Evolutionary conservation across 2,888 invertebrate species (phyloP).

Genomic region (Napeogenes inachia): DNA sequence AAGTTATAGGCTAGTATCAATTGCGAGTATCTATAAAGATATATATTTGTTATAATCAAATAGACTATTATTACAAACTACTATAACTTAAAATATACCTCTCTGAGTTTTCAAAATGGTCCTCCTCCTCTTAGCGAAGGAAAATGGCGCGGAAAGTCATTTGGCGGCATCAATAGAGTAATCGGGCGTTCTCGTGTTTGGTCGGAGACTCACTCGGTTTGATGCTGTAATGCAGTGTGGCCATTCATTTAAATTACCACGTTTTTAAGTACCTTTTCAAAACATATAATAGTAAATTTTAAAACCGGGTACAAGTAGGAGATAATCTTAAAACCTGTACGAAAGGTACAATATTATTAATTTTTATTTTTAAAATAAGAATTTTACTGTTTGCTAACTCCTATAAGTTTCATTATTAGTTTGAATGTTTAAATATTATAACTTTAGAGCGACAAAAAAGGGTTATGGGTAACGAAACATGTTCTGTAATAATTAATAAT

Average conservation of each 20-base stretch:
- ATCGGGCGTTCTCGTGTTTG: conserved; percentile 50
- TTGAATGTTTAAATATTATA: background rate
- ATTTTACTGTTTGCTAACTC: too few relatives aligned
- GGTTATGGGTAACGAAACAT: background rate
- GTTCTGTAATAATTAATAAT: background rate
- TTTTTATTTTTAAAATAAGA: too few relatives aligned
- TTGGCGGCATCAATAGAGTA: conserved; percentile 67
- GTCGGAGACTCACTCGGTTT: conserved; percentile 45
- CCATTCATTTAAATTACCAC: conserved; percentile 31
- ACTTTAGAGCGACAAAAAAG: background rate
- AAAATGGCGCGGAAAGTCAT: conserved; percentile 72
- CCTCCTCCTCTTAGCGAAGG: conserved; percentile 46
- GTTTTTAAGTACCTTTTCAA: background rate
- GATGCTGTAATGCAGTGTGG: conserved; percentile 56
- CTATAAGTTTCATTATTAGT: too few relatives aligned
- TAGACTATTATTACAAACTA: too few relatives aligned
- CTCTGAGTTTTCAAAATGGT: conserved; percentile 49
- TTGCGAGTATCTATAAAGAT: too few relatives aligned
- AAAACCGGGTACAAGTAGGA: background rate
- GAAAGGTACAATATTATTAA: too few relatives aligned
- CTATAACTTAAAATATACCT: background rate
- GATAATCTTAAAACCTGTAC: too few relatives aligned
- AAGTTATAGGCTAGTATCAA: background rate
- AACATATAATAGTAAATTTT: background rate
- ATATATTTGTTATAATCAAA: too few relatives aligned